Percentiles rank a stretch among this genome's conserved stretches.
These are phyloP conservation scores for Atrina japonica DNA, from an alignment of 2,888 invertebrate genomes.

Conservation along the genomic window DNA sequence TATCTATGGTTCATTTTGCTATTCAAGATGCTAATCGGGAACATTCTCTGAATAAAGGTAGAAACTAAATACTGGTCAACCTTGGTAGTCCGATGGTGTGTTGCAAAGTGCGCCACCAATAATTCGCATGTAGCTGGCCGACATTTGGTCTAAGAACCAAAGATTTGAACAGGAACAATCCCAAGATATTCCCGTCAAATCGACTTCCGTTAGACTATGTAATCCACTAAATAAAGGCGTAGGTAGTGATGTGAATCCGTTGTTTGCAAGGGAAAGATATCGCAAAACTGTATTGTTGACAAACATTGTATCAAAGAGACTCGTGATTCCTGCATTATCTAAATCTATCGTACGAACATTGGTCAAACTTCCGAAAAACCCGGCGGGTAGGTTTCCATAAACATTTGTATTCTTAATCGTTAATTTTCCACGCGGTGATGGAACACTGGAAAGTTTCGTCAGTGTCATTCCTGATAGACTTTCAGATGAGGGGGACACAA, in stretches of 20 bases:
- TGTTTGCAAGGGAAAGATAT: slow-evolving; percentile 21
- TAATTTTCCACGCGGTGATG: slow-evolving; percentile 28
- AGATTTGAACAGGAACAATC: slow-evolving; percentile 39
- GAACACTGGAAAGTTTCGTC: slow-evolving; percentile 33
- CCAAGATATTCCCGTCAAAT: slow-evolving; percentile 25
- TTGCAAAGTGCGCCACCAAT: slow-evolving; percentile 18
- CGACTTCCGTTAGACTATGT: slow-evolving; percentile 2
- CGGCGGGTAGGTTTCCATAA: slow-evolving; percentile 13
- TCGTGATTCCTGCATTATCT: slow-evolving; percentile 17
- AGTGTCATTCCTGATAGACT: slow-evolving; percentile 44
- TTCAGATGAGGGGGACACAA: slow-evolving; percentile 36
- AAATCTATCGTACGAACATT: slow-evolving; percentile 17
- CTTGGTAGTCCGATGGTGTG: slow-evolving; percentile 1
- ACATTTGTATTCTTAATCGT: slow-evolving; percentile 15
- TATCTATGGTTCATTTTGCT: no score
- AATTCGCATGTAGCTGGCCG: slow-evolving; percentile 4
- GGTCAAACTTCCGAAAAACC: slow-evolving; percentile 20
- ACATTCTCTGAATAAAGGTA: no score
- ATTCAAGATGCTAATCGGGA: no score
- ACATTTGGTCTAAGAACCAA: slow-evolving; percentile 28
- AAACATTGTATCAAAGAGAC: slow-evolving; percentile 18
- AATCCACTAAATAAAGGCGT: slow-evolving; percentile 14
- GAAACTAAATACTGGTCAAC: no score
- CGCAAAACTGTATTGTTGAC: slow-evolving; percentile 11
- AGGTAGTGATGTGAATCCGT: slow-evolving; percentile 28